Conservation (phyloP, 2,113 vertebrate genomes). For the Xenopus tropicalis region UCB_Xtro_10.0 CM004449.2:91396501-91397000, state of each 20-base stretch:
- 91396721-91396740: not conserved
- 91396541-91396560: too few relatives aligned
- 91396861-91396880: not conserved
- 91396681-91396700: too few relatives aligned
- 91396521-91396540: too few relatives aligned
- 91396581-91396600: too few relatives aligned
- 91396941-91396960: not conserved
- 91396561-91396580: too few relatives aligned
- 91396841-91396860: slow-evolving; percentile 1
- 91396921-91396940: slow-evolving; percentile 20
- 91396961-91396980: not conserved
- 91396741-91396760: slow-evolving; percentile 19
- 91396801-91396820: slow-evolving; percentile 6
- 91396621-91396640: too few relatives aligned
- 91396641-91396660: too few relatives aligned
- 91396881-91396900: slow-evolving; percentile 34
- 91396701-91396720: slow-evolving; percentile 6
- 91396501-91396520: too few relatives aligned
- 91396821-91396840: not conserved
- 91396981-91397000: slow-evolving; percentile 10
- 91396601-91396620: too few relatives aligned
- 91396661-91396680: too few relatives aligned
- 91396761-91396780: not conserved
- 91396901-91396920: slow-evolving; percentile 20
- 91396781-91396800: slow-evolving; percentile 4